phyloP scores from a whole-genome alignment of 2,113 vertebrate species.

The Rhabdornis inornatus region DNA sequence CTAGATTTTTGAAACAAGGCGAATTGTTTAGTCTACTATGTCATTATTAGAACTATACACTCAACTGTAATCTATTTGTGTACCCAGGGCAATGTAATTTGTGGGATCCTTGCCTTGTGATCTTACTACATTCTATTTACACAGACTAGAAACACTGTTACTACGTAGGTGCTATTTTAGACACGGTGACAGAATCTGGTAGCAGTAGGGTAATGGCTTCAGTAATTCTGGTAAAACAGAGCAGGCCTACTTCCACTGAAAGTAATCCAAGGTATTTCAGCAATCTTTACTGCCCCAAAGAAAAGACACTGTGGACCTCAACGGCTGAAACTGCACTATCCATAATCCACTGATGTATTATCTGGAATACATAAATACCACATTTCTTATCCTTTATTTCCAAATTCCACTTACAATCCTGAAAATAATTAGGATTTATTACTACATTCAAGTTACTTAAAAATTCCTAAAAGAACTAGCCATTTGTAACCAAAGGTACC shows the following conservation, averaged over 20 bases:
- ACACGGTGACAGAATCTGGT: background rate
- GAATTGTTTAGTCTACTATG: background rate
- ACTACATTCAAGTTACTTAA: background rate
- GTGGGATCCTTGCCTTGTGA: background rate
- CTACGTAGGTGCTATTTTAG: background rate
- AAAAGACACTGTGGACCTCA: background rate
- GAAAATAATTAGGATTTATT: background rate
- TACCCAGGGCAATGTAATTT: background rate
- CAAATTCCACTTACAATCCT: background rate
- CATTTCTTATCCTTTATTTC: background rate
- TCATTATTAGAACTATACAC: background rate
- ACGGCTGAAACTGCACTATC: background rate
- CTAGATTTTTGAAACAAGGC: background rate
- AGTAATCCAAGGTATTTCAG: background rate
- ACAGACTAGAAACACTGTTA: background rate
- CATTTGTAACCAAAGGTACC: conserved; percentile 69
- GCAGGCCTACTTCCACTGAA: background rate
- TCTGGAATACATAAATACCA: background rate
- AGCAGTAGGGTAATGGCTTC: background rate
- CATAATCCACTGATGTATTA: background rate
- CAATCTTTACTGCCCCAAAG: background rate
- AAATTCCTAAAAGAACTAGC: background rate
- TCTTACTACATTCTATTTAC: background rate
- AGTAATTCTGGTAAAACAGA: background rate
- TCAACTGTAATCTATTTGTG: background rate